These are phyloP conservation scores for Nymphalis c-album DNA, from an alignment of 2,888 invertebrate genomes.

Conservation along the genomic window DNA sequence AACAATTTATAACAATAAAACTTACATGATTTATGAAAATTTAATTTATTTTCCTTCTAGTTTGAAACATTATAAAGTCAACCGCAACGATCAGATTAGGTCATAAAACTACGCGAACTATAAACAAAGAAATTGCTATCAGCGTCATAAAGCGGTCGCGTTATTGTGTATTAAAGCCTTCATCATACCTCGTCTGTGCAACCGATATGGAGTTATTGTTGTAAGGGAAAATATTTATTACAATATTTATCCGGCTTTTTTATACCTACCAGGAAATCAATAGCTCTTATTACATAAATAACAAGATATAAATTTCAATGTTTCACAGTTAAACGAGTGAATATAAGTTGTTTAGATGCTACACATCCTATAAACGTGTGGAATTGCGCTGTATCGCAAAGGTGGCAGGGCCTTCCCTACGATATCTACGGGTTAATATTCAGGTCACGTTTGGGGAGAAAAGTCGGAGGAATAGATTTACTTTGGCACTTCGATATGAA, in stretches of 20 bases:
- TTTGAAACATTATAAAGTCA: constrained; percentile 12
- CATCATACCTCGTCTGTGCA: constrained; percentile 59
- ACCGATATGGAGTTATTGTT: constrained; percentile 59
- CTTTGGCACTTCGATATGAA: constrained; percentile 43
- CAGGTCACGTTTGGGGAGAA: constrained; percentile 55
- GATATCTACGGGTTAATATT: constrained; percentile 47
- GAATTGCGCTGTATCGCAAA: constrained; percentile 37
- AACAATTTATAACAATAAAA: neutral
- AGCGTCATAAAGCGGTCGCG: constrained; percentile 60
- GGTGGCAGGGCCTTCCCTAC: constrained; percentile 23
- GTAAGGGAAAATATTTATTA: constrained; percentile 42
- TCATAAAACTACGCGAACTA: constrained; percentile 52
- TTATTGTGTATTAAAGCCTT: constrained; percentile 63
- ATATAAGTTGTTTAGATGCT: constrained; percentile 31
- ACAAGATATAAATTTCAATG: constrained; percentile 27
- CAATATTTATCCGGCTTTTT: constrained; percentile 37
- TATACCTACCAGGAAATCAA: neutral
- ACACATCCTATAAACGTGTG: constrained; percentile 39
- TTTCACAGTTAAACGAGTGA: constrained; percentile 13
- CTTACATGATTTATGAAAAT: constrained; percentile 1
- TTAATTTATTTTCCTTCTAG: neutral
- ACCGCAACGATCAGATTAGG: constrained; percentile 33
- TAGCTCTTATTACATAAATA: constrained; percentile 21
- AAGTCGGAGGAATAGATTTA: constrained; percentile 57
- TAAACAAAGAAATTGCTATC: constrained; percentile 64